Conservation (phyloP, 2,888 invertebrate species). For the Eubasilissa splendida region DNA sequence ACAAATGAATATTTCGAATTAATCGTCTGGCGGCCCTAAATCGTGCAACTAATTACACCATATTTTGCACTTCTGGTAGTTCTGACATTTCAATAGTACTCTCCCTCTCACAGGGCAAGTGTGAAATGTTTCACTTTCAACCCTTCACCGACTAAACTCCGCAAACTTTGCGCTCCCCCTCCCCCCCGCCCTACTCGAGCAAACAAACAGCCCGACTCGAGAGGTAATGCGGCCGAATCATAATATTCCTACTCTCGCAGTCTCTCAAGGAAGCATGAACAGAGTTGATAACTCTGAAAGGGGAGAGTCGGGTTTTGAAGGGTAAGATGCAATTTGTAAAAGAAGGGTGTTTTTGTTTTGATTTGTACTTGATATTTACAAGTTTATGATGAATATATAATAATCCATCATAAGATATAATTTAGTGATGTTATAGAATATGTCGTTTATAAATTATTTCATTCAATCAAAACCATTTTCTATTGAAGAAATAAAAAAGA, state of each 20-base stretch:
- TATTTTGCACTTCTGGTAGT: constrained; percentile 22
- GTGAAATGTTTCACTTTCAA: constrained; percentile 57
- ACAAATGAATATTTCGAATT: no score
- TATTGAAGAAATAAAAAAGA: no score
- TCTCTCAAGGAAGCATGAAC: neutral
- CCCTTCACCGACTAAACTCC: constrained; percentile 50
- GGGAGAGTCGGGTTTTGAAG: no score
- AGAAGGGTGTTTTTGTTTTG: no score
- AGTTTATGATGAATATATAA: no score
- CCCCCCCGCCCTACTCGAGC: constrained; percentile 19
- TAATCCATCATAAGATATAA: no score
- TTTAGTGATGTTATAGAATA: no score
- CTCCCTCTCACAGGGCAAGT: constrained; percentile 52
- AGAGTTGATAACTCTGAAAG: neutral
- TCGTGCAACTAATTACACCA: neutral
- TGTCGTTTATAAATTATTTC: no score
- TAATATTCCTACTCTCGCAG: neutral
- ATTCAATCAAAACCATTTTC: no score
- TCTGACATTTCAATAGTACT: constrained; percentile 53
- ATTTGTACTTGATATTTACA: no score
- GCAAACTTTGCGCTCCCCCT: constrained; percentile 50
- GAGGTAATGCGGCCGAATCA: constrained; percentile 5
- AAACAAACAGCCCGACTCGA: constrained; percentile 19
- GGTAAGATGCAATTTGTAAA: no score
- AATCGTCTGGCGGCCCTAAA: no score